Evolutionary conservation across 2,888 invertebrate species (phyloP).

Genomic region (Eudemis profundana): DNA sequence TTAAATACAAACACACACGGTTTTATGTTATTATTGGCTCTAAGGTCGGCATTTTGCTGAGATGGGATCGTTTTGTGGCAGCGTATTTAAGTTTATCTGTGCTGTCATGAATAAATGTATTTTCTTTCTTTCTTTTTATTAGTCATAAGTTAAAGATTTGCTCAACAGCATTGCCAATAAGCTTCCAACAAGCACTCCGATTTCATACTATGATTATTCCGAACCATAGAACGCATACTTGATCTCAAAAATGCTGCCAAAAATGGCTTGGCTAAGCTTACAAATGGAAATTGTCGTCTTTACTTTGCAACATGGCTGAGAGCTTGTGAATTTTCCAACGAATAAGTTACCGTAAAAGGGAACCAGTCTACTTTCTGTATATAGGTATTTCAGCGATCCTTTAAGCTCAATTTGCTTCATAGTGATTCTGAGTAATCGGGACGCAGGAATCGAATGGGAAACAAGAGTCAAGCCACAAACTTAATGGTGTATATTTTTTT

Average conservation of each 20-base stretch:
- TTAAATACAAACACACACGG: too few species aligned
- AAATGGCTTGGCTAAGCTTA: conserved; percentile 32
- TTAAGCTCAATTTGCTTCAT: conserved; percentile 74
- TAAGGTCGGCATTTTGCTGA: too few species aligned
- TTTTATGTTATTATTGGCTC: too few species aligned
- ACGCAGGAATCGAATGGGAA: conserved; percentile 60
- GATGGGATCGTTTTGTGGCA: too few species aligned
- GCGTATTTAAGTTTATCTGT: too few species aligned
- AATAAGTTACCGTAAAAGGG: conserved; percentile 36
- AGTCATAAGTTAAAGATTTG: too few species aligned
- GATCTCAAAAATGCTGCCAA: conserved; percentile 30
- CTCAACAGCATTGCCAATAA: conserved; percentile 6
- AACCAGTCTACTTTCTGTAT: conserved; percentile 55
- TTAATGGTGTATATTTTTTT: neutral
- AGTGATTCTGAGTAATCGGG: conserved; percentile 61
- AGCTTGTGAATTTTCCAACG: conserved; percentile 35
- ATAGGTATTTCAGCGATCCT: conserved; percentile 67
- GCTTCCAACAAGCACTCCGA: conserved; percentile 20
- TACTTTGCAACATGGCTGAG: conserved; percentile 31
- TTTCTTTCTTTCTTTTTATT: neutral
- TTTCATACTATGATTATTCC: conserved; percentile 26
- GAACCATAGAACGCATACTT: conserved; percentile 15
- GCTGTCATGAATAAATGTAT: too few species aligned
- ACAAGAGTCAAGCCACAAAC: conserved; percentile 33
- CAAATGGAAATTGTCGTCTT: conserved; percentile 33